A percentile compares a stretch with the other conserved stretches of the same genome.
These are phyloP conservation scores for Drosophila murphyi DNA, from an alignment of 1,140 invertebrate genomes.

Conservation along the genomic window DNA sequence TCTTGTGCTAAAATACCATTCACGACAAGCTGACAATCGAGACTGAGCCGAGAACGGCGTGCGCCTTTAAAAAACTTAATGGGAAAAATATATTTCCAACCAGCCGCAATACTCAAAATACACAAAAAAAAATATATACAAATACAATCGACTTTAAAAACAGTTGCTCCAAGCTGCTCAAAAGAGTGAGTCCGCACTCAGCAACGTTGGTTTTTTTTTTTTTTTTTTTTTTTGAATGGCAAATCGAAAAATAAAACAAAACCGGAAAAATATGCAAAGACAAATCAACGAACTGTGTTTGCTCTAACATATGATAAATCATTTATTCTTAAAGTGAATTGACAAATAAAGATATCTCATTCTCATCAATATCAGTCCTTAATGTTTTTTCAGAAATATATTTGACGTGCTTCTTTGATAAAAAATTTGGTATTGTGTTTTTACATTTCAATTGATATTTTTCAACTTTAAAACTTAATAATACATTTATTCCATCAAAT, in stretches of 20 bases:
- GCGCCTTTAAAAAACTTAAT: conserved; percentile 80
- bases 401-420: too few relatives aligned
- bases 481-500: too few relatives aligned
- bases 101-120: conserved; percentile 53
- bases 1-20: conserved; percentile 80
- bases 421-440: too few relatives aligned
- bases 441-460: too few relatives aligned
- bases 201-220: conserved; percentile 33
- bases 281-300: conserved; percentile 51
- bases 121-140: conserved; percentile 4
- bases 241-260: conserved; percentile 79
- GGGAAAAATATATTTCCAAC: conserved; percentile 76
- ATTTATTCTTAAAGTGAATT: background rate
- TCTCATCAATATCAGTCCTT: too few relatives aligned
- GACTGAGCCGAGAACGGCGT: conserved; percentile 79
- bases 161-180: conserved; percentile 52
- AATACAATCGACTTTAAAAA: conserved; percentile 38
- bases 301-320: conserved; percentile 29
- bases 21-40: conserved; percentile 81
- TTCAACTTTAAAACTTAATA: too few relatives aligned
- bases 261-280: conserved; percentile 63
- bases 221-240: conserved; percentile 66
- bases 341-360: too few relatives aligned
- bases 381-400: too few relatives aligned
- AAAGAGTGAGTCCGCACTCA: conserved; percentile 57